Evolutionary conservation across 2,888 invertebrate genomes (phyloP).

Genomic region (Diloba caeruleocephala): DNA sequence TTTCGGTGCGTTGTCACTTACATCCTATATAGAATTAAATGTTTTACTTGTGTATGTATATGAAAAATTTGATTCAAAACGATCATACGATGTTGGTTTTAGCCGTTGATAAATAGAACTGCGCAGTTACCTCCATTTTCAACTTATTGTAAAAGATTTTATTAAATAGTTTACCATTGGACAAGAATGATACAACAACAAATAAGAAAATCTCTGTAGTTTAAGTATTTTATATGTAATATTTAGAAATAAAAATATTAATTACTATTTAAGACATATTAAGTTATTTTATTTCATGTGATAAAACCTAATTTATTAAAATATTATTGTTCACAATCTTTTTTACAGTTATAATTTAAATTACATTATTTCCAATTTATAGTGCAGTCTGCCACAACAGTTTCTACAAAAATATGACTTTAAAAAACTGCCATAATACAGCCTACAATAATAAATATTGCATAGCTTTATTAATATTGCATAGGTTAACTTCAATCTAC

Average conservation of each 20-base stretch:
- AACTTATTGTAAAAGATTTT: constrained; percentile 40
- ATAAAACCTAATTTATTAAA: constrained; percentile 34
- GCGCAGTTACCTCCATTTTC: constrained; percentile 21
- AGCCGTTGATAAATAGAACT: constrained; percentile 7
- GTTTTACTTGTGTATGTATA: constrained; percentile 25
- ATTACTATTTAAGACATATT: constrained; percentile 51
- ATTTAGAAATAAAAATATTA: constrained; percentile 71
- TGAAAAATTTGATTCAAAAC: constrained; percentile 6
- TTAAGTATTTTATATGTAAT: constrained; percentile 74
- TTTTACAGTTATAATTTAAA: constrained; percentile 16
- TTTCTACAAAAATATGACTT: constrained; percentile 1
- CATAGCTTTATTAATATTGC: no score
- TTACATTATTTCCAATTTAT: constrained; percentile 14
- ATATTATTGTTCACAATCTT: constrained; percentile 27
- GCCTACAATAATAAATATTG: no score
- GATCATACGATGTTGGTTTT: constrained; percentile 5
- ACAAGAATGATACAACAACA: constrained; percentile 25
- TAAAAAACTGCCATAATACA: not conserved
- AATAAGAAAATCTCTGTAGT: constrained; percentile 53
- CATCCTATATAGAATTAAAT: constrained; percentile 30
- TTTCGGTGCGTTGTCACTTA: no score
- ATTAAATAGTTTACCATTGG: no score
- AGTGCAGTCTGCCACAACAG: constrained; percentile 22
- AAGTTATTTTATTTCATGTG: constrained; percentile 49
- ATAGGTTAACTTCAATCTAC: no score